Base-by-base conservation (phyloP, 2,113 vertebrate genomes). In the Alces alces region DNA sequence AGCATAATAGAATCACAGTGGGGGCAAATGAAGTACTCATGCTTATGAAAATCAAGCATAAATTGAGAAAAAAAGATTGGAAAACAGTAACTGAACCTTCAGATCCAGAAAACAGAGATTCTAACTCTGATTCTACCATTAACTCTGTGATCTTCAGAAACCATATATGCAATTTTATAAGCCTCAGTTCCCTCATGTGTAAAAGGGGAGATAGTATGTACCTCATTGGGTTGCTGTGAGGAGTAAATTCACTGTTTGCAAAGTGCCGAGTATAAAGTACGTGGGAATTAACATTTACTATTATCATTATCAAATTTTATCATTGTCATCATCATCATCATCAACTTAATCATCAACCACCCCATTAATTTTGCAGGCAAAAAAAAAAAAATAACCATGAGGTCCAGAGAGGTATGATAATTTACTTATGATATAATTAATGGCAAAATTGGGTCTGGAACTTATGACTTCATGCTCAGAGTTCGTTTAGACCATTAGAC, bases 161-260 rank as follows among this genome's bases (percentile, higher is more conserved):
- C 3, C 87, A 2, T 43, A 17, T 60, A 52, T 36, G 27, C 3
- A 57, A n/a, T 10, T 52, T 88, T 64, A 55, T 86, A 45, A 95
- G 30, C 11, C 33, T 89, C 70, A 79, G 13, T 93, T 96, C 84
- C 7, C 19, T 94, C 13, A n/a, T 82, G 64, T 82, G 25, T 85
- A 88, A 88, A 97, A 54, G 54, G 90, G 36, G 12, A 83, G 21
- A 89, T 23, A 85, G 6, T 90, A 79, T 57, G 25, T 76, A 30
- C 58, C 25, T 47, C 58, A 79, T 57, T 90, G 15, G 25, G 16
- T 84, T 95, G 52, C 30, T 90, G 4, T 52, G 50, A 87, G 17
- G 25, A 92, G 5, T 87, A 93, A 96, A 96, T 94, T 33, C 70
- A 92, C n/a, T 94, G 33, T n/a, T 27, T 95, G 10, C 93, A 89